phyloP scores from a whole-genome alignment of 2,113 vertebrate genomes.

The Pao palembangensis region DNA sequence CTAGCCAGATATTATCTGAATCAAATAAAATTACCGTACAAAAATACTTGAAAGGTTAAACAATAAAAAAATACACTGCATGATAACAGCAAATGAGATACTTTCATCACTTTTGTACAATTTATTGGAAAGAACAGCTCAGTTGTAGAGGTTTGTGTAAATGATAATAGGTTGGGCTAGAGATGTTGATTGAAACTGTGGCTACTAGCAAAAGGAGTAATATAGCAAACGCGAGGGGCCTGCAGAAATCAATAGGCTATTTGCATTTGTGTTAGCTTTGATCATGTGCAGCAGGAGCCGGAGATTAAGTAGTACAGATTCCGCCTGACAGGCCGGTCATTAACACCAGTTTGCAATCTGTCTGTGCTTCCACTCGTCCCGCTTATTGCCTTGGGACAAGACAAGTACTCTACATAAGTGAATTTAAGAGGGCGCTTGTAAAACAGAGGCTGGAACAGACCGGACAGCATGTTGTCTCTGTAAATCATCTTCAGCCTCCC shows the following conservation, averaged over 20 bases:
- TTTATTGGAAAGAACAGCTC: neutral
- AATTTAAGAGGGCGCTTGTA: conserved; percentile 64
- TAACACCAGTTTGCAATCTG: conserved; percentile 65
- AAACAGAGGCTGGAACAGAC: conserved; percentile 46
- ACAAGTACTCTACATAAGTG: conserved; percentile 67
- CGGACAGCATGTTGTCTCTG: conserved; percentile 29
- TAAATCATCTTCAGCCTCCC: conserved; percentile 35
- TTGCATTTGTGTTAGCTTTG: conserved; percentile 66
- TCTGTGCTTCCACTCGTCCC: conserved; percentile 43
- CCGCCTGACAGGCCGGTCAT: conserved; percentile 63
- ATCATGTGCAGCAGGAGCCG: conserved; percentile 50
- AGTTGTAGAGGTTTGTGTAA: conserved; percentile 18
- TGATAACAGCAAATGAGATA: neutral
- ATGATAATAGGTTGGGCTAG: conserved; percentile 13
- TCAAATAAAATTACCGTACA: neutral
- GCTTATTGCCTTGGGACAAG: conserved; percentile 59
- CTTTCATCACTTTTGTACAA: neutral
- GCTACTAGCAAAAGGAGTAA: conserved; percentile 28
- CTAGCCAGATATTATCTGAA: conserved; percentile 31
- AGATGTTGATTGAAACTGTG: conserved; percentile 27
- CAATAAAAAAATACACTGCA: neutral
- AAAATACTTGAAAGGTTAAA: neutral
- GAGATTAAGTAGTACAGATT: conserved; percentile 66
- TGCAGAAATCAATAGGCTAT: conserved; percentile 61
- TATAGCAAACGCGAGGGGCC: conserved; percentile 39